Evolutionary conservation across 2,888 invertebrate species (phyloP).

Genomic region (Pheosia tremula): DNA sequence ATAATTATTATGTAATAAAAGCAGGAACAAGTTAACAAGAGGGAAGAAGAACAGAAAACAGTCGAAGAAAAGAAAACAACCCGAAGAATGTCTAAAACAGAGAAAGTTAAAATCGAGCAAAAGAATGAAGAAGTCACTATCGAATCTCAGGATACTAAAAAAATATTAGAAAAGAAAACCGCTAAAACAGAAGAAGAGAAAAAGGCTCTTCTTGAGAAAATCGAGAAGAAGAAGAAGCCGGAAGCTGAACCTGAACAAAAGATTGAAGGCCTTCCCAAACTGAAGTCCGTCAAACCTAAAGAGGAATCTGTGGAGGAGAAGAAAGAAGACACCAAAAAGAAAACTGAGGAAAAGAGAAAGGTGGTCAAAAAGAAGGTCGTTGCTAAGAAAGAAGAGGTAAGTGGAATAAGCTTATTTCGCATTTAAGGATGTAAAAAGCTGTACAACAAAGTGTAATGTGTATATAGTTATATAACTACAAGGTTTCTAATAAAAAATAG

Average conservation of each 20-base stretch:
- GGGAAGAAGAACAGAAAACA: conserved; percentile 41
- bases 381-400: conserved; percentile 79
- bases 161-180: conserved; percentile 74
- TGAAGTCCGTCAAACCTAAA: conserved; percentile 82
- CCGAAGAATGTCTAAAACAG: conserved; percentile 68
- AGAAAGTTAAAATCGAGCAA: conserved; percentile 58
- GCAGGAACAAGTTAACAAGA: conserved; percentile 55
- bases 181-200: conserved; percentile 80
- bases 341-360: conserved; percentile 78
- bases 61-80: conserved; percentile 64
- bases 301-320: conserved; percentile 76
- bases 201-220: conserved; percentile 77
- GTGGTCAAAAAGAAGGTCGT: conserved; percentile 79
- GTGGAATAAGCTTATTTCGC: conserved; percentile 38
- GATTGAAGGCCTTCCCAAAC: conserved; percentile 86
- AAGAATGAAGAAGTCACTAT: conserved; percentile 56
- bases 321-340: conserved; percentile 73
- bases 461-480: conserved; percentile 16
- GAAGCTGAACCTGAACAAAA: conserved; percentile 81
- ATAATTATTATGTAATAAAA: conserved; percentile 7
- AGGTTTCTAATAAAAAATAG: conserved; percentile 10
- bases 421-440: conserved; percentile 53
- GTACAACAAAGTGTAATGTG: conserved; percentile 15
- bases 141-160: conserved; percentile 75
- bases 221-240: conserved; percentile 79